Percentiles rank a stretch among this genome's conserved stretches.
Conservation (phyloP, 1,140 invertebrate species). For the Centruroides sculpturatus region DNA sequence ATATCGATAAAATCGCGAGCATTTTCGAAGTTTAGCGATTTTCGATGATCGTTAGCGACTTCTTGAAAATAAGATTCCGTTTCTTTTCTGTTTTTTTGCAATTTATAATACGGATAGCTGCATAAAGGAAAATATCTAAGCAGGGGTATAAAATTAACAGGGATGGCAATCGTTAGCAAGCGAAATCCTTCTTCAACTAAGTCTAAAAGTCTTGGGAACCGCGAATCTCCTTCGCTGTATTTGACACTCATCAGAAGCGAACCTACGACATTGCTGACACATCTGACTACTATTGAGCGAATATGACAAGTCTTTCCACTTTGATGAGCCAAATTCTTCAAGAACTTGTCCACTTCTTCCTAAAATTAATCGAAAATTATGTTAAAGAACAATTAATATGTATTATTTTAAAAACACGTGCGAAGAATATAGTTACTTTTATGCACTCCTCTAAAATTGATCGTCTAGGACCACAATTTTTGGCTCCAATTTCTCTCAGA, state of each 20-base stretch:
- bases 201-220: constrained; percentile 62
- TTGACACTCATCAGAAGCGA: constrained; percentile 74
- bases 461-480: constrained; percentile 52
- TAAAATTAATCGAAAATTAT: constrained; percentile 23
- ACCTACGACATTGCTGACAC: constrained; percentile 82
- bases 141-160: constrained; percentile 50
- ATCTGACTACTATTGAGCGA: constrained; percentile 53
- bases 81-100: constrained; percentile 57
- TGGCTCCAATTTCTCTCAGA: constrained; percentile 78
- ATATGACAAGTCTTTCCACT: constrained; percentile 49
- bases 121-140: constrained; percentile 58
- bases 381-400: no score
- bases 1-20: constrained; percentile 72
- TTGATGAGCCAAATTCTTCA: constrained; percentile 41
- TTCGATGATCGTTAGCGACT: constrained; percentile 60
- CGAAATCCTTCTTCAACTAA: constrained; percentile 78
- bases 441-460: constrained; percentile 74
- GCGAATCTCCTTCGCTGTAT: constrained; percentile 48
- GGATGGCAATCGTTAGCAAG: constrained; percentile 50
- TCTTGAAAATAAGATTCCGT: constrained; percentile 70
- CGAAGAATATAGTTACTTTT: constrained; percentile 42
- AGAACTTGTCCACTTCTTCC: constrained; percentile 59
- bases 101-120: constrained; percentile 50
- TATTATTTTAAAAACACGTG: background rate
- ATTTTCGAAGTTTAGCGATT: constrained; percentile 51